A percentile compares a stretch with the other conserved stretches of the same genome.
phyloP scores from a whole-genome alignment of 1,140 invertebrate species.

The Aphaenogaster rudis region DNA sequence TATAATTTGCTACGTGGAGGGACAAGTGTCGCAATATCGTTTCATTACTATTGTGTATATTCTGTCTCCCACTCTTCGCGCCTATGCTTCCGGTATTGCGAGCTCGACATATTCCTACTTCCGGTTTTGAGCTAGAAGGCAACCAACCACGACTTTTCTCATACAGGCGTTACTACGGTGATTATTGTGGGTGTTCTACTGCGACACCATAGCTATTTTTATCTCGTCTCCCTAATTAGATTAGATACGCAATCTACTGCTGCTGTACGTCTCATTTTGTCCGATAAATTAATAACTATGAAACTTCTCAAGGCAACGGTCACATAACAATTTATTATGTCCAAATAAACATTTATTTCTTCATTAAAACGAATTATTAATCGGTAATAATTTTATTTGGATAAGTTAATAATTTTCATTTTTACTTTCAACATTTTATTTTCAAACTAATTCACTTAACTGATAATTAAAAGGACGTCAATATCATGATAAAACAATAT shows the following conservation, averaged over 20 bases:
- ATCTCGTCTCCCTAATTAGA: constrained; percentile 71
- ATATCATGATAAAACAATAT: neutral
- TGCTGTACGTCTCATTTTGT: constrained; percentile 7
- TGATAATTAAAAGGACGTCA: neutral
- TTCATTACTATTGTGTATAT: constrained; percentile 26
- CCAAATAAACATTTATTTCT: neutral
- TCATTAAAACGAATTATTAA: neutral
- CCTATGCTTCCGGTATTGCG: constrained; percentile 62
- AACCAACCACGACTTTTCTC: constrained; percentile 61
- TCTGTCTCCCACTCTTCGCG: constrained; percentile 39
- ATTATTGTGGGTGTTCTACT: constrained; percentile 36
- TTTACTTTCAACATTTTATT: neutral
- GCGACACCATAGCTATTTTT: constrained; percentile 28
- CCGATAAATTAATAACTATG: neutral
- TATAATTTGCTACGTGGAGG: neutral
- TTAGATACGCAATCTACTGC: constrained; percentile 71
- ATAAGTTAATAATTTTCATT: neutral
- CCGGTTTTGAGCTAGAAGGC: constrained; percentile 65
- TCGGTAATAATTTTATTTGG: neutral
- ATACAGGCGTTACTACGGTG: neutral
- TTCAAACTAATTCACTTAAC: neutral
- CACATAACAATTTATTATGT: neutral
- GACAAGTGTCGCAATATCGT: constrained; percentile 3
- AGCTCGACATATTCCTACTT: constrained; percentile 53
- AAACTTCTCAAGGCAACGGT: neutral